A percentile compares a stretch with the other conserved stretches of the same genome.
Evolutionary conservation across 2,113 vertebrate species (phyloP).

Genomic region (Bungarus multicinctus): DNA sequence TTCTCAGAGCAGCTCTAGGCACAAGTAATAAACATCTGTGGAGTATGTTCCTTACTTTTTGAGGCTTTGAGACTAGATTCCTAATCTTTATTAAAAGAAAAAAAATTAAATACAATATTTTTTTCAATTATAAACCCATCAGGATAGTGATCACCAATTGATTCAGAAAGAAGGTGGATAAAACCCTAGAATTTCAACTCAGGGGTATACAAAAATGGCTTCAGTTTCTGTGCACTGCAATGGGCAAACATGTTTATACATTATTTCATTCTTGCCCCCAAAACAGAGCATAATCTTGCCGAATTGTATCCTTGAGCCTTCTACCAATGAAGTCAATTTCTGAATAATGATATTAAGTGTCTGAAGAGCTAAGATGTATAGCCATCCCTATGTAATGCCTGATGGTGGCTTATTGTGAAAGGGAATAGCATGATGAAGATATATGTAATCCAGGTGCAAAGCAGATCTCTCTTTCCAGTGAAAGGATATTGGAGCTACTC

Average conservation of each 20-base stretch:
- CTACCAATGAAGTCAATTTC: neutral
- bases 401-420: neutral
- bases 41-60: neutral
- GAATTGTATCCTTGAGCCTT: neutral
- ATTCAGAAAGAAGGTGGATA: neutral
- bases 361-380: neutral
- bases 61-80: neutral
- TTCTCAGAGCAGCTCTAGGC: neutral
- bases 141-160: neutral
- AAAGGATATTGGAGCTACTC: neutral
- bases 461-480: neutral
- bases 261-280: neutral
- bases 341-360: neutral
- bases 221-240: neutral
- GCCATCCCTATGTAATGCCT: neutral
- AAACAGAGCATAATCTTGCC: neutral
- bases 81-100: neutral
- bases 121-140: neutral
- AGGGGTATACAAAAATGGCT: neutral
- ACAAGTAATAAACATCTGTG: neutral
- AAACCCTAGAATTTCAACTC: neutral
- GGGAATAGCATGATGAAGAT: neutral
- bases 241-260: neutral
- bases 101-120: neutral
- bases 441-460: neutral